These are phyloP conservation scores for Cheilosia grossa DNA, from an alignment of 2,888 invertebrate species.

Conservation along the genomic window DNA sequence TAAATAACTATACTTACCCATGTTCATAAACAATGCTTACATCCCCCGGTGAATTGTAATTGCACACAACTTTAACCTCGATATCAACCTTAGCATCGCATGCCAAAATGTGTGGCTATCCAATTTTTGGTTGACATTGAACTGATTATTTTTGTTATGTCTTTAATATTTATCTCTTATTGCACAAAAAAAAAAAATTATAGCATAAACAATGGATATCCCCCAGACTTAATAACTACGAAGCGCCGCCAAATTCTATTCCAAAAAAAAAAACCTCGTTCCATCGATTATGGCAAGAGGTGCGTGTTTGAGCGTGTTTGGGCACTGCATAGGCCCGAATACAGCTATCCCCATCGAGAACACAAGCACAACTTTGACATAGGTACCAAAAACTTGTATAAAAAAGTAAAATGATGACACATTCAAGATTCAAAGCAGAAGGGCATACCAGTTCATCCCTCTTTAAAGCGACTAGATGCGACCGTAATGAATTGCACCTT, in stretches of 20 bases:
- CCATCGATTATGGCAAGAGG: conserved; percentile 16
- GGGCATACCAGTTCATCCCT: no score
- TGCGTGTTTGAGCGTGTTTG: conserved; percentile 1
- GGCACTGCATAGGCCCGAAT: neutral
- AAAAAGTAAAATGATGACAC: conserved; percentile 8
- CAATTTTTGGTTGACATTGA: conserved; percentile 37
- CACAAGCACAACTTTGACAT: neutral
- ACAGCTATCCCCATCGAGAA: neutral
- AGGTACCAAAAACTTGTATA: conserved; percentile 14
- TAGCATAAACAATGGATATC: neutral
- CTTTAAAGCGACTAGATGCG: no score
- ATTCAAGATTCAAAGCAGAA: neutral
- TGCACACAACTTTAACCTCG: conserved; percentile 29
- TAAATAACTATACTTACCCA: no score
- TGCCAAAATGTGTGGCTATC: conserved; percentile 28
- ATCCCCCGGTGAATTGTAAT: neutral
- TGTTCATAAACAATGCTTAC: neutral
- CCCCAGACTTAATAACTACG: neutral
- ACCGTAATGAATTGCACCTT: no score
- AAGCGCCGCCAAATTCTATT: neutral
- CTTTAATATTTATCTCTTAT: conserved; percentile 10
- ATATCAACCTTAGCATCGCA: conserved; percentile 28
- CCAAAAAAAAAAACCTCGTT: neutral
- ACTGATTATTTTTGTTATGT: conserved; percentile 7
- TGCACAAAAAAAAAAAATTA: neutral